These are phyloP conservation scores for Tryphoninae sp. DNA, from an alignment of 2,888 invertebrate genomes.

Conservation along the genomic window DNA sequence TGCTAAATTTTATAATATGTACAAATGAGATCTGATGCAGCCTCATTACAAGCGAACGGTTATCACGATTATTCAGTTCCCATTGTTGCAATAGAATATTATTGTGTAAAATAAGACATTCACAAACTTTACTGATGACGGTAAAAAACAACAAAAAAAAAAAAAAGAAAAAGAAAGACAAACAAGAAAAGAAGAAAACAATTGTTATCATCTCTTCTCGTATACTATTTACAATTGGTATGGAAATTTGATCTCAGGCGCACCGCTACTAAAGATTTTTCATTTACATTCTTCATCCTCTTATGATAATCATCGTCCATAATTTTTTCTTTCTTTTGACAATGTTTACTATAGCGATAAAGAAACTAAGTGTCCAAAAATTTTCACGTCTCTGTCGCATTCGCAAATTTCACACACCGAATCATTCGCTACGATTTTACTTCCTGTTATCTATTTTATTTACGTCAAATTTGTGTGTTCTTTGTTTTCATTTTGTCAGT, in stretches of 20 bases:
- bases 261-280: constrained; percentile 8
- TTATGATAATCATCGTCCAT: constrained; percentile 31
- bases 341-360: background rate
- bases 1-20: constrained; percentile 55
- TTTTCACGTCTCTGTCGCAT: background rate
- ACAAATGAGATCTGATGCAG: constrained; percentile 62
- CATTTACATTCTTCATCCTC: constrained; percentile 19
- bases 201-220: constrained; percentile 23
- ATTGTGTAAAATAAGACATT: constrained; percentile 56
- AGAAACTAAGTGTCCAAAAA: background rate
- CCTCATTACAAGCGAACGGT: constrained; percentile 58
- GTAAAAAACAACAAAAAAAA: constrained; percentile 18
- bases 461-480: background rate
- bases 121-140: constrained; percentile 48
- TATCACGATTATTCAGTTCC: constrained; percentile 61
- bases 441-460: constrained; percentile 24
- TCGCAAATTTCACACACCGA: background rate
- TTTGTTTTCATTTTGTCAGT: constrained; percentile 9
- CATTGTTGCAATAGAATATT: constrained; percentile 50
- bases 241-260: constrained; percentile 54
- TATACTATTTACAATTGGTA: constrained; percentile 58
- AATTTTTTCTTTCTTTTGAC: background rate
- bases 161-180: background rate
- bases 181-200: constrained; percentile 8
- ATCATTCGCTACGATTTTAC: constrained; percentile 5